Evolutionary conservation across 2,888 invertebrate species (phyloP), one percentile per base, ranked within the genome.

Genomic region (Furcula furcula): DNA sequence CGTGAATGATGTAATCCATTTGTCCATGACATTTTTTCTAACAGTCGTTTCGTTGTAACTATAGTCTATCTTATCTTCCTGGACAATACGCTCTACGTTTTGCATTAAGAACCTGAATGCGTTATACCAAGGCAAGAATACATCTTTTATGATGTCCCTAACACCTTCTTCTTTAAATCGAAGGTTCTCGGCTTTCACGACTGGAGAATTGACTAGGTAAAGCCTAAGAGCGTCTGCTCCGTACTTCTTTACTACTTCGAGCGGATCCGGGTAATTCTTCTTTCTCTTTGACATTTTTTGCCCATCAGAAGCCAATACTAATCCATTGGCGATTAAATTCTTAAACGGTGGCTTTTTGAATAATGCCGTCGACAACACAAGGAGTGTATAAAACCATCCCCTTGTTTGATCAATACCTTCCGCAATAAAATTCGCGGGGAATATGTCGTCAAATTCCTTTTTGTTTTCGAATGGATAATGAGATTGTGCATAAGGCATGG

Each of bases 221-320:
- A 99, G 89, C 44, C 99, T 92, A 26, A 99, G 87, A 10, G 99
- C 98, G 88, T 99, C 99, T 0, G 99, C 98, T 1, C 99, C 99
- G 76, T 96, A 98, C 75, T 98, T 97, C 29, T 93, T 83, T 0
- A 97, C 94, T 9, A 98, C 91, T 59, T 95, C 94, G 84, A 97
- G 89, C 0, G 99, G 99, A 89, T 99, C 98, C 0, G 99, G 99
- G 79, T 98, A 99, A 76, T 99, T 99, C 79, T 98, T 97, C 86
- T 98, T 98, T 15, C 99, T 91, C 76, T 99, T 99, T 0, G 98
- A 98, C 99, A 99, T 99, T 83, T 99, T 99, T 74, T 98, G 97
- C 0, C 99, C 99, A 89, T 99, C 99, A 19, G 95, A 79, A n/a
- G 98, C 99, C 40, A 99, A 87, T 0, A 99, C 95, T 36, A 99